A percentile compares a stretch with the other conserved stretches of the same genome.
phyloP scores from a whole-genome alignment of 2,797 vertebrate species.

The Smutsia gigantea region DNA sequence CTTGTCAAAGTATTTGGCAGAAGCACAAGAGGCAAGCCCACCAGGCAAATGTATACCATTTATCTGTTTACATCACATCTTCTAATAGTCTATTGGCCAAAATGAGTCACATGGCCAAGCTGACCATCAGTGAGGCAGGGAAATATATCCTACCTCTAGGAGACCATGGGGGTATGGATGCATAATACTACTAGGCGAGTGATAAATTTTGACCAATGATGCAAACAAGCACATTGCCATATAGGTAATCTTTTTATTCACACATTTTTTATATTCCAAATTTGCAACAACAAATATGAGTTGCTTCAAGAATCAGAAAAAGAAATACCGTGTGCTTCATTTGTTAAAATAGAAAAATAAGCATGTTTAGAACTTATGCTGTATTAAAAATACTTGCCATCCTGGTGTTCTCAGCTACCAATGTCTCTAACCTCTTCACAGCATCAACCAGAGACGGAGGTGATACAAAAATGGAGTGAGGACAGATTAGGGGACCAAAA shows the following conservation, averaged over 20 bases:
- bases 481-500: background rate
- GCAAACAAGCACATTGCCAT: background rate
- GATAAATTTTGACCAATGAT: background rate
- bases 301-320: too few species aligned
- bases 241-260: too few species aligned
- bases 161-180: background rate
- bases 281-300: too few species aligned
- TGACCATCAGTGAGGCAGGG: background rate
- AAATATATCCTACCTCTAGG: background rate
- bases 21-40: background rate
- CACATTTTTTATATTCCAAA: too few species aligned
- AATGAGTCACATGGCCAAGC: background rate
- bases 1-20: background rate
- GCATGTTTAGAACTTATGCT: background rate
- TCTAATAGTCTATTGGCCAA: background rate
- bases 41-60: background rate
- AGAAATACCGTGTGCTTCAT: background rate
- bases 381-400: background rate
- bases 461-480: background rate
- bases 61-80: background rate
- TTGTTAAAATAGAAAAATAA: background rate
- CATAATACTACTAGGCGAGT: background rate
- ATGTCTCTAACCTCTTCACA: background rate
- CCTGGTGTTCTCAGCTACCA: background rate
- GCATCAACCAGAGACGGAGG: background rate